Base-by-base conservation (phyloP, 64 coral and sea anemone species). In the Porites australiensis region DNA sequence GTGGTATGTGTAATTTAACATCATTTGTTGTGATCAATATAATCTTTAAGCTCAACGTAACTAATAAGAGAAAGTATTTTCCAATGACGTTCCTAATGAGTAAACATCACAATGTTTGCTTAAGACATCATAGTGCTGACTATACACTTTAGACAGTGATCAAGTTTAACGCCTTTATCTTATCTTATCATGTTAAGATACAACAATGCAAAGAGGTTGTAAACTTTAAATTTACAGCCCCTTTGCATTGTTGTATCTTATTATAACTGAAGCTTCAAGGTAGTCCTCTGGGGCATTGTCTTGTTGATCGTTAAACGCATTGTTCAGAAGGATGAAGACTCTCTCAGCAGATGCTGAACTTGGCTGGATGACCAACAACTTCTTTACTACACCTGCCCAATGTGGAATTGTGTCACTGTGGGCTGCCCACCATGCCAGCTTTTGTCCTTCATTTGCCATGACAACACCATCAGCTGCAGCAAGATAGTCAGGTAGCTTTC, bases 251-350 rank as follows among this genome's bases (percentile, higher is more conserved):
- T 37, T 88, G 86, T 88, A 88, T 88, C 68, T 88, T 69, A 88
- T 21, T 44, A 77, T 88, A 45, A 88, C 86, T 76, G 86, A 88
- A 76, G 86, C 86, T 27, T 88, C 69, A 47, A 88, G 74, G 47
- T 88, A 88, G 85, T 88, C 85, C 67, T 88, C 67, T 50, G 0
- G 67, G 13, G 66, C 50, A 43, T 89, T 77, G 70, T 51, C 55
- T 8, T 89, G 87, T 51, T 62, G 72, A 89, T 45, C 58, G 20
- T 16, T 47, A 20, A 77, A 20, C 37, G 22, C 18, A 1, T 20
- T 68, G 0, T 6, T 37, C 27, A 86, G 70, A 18, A 88, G 37
- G 67, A 69, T 88, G 19, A 15, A 89, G 11, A 89, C 75, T 57
- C 68, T 74, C 50, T 81, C 76, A 77, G 60, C 6, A 79, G 75